Percentiles rank a stretch among this genome's conserved stretches.
These are phyloP conservation scores for Coregonus sp. DNA, from an alignment of 2,797 vertebrate genomes.

Conservation along the genomic window DNA sequence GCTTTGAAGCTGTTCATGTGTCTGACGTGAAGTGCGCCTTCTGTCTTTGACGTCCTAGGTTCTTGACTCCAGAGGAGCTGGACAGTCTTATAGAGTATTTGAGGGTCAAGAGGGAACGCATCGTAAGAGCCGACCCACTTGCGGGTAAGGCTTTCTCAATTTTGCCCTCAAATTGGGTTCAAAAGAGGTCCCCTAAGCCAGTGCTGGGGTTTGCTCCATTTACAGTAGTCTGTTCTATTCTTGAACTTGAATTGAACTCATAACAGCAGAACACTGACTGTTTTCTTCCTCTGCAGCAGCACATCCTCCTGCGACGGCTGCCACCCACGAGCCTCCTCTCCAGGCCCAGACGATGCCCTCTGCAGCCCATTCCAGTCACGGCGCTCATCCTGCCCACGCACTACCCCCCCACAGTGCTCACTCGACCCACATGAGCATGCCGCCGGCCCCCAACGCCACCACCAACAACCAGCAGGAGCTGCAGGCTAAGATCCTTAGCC, in stretches of 20 bases:
- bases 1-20: too few species aligned
- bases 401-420: conserved; percentile 26
- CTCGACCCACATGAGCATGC: conserved; percentile 51
- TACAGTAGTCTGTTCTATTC: too few species aligned
- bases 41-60: conserved; percentile 66
- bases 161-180: background rate
- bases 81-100: conserved; percentile 90
- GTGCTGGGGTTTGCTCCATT: too few species aligned
- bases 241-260: background rate
- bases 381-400: conserved; percentile 45
- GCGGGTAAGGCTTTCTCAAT: conserved; percentile 73
- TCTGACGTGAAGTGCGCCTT: background rate
- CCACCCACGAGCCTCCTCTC: conserved; percentile 46
- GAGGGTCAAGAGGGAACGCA: conserved; percentile 85
- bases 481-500: conserved; percentile 97
- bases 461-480: conserved; percentile 88
- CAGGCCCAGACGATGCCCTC: conserved; percentile 46
- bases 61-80: conserved; percentile 89
- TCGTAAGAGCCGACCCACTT: conserved; percentile 80
- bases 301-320: conserved; percentile 44
- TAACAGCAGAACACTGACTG: too few species aligned
- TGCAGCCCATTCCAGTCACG: conserved; percentile 31
- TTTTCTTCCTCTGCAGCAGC: conserved; percentile 33
- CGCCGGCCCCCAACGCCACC: conserved; percentile 59
- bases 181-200: too few species aligned